These are phyloP conservation scores for Enteromius mattozi DNA, from an alignment of 2,797 vertebrate species.

Conservation along the genomic window DNA sequence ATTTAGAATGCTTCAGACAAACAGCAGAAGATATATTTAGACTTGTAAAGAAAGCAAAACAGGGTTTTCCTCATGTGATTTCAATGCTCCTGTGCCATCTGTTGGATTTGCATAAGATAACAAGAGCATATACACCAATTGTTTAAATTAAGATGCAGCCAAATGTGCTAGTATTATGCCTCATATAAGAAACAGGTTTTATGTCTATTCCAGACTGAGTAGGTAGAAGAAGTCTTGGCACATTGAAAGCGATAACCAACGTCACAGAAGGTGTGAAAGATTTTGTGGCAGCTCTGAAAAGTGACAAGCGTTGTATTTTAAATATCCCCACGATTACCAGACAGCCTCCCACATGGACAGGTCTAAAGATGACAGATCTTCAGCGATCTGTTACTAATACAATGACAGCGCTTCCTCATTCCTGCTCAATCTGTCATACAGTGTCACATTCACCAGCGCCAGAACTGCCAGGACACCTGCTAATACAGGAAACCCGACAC, in stretches of 20 bases:
- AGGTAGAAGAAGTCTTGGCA: conserved; percentile 23
- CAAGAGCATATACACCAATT: not conserved
- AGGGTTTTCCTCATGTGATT: not conserved
- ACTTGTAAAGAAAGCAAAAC: not conserved
- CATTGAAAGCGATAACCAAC: not conserved
- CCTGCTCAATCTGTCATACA: not conserved
- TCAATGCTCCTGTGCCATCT: not conserved
- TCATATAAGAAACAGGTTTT: not conserved
- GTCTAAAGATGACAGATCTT: conserved; percentile 19
- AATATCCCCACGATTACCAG: conserved; percentile 15
- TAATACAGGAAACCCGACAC: conserved; percentile 5
- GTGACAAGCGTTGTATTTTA: not conserved
- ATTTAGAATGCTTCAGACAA: not conserved
- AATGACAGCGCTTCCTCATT: not conserved
- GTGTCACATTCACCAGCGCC: not conserved
- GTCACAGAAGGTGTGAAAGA: conserved; percentile 18
- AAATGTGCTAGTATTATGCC: not conserved
- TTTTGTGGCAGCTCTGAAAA: not conserved
- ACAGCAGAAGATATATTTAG: not conserved
- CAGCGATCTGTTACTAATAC: conserved; percentile 5
- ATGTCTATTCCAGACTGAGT: not conserved
- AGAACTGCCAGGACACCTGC: conserved; percentile 19
- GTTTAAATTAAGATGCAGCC: not conserved
- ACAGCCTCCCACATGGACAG: conserved; percentile 14
- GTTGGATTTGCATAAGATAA: not conserved